Base-by-base conservation (phyloP, 30 jellyfish, hydroid and myxozoan species). In the Nemopilema nomurai region DNA sequence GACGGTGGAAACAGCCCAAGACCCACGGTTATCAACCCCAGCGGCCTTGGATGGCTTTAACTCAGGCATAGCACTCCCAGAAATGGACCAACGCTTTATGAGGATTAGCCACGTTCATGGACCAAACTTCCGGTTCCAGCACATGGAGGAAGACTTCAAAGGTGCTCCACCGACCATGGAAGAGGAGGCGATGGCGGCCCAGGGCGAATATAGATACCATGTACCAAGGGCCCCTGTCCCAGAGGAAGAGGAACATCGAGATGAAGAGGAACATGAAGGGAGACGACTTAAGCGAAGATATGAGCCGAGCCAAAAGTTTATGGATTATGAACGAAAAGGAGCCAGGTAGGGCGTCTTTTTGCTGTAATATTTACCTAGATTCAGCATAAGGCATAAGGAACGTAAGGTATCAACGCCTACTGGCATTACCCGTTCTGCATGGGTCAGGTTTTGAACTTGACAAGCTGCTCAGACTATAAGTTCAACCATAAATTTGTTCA, bases 21-120 rank as follows among this genome's bases (percentile, higher is more conserved):
- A 87, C 51, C 96, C 98, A 20, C 75, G 98, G 27, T 30, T 92
- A 24, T 26, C 90, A 8, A 30, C 98, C 62, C 92, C 90, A 0
- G 86, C 92, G 0, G 87, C 91, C 51, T 81, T 89, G 0, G 92
- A 82, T 76, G 96, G 98, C 24, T 92, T 92, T 77, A 92, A 83
- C 52, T 79, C 98, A 13, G 97, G 97, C 13, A 67, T 91, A 17
- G 98, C 98, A n/a, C 69, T 92, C 16, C 98, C 98, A 6, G 98
- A 92, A 33, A 80, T 57, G 83, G 98, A 85, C 79, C 88, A 85
- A 67, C 69, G 94, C 16, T 85, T 85, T 49, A 85, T 85, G 94
- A 76, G 74, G 24, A 74, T 85, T 18, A 28, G 94, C 66, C 94
- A 85, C 28, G 69, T 85, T 22, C 28, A 71, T 22, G 85, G 94